Evolutionary conservation across 2,113 vertebrate species (phyloP).

Genomic region (Pachypanchax playfairii): DNA sequence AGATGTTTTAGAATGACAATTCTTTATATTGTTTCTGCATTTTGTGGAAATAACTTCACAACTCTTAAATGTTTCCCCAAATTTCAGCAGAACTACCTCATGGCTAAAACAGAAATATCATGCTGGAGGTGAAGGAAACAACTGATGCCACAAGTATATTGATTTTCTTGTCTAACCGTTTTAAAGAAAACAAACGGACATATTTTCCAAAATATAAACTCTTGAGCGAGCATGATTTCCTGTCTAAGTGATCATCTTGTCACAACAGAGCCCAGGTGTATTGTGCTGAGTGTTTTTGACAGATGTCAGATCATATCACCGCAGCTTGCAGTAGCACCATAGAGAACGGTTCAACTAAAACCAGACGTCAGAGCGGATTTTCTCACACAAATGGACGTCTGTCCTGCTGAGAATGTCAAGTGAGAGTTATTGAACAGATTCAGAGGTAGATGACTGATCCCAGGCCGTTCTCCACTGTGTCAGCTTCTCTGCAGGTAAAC

Average conservation of each 20-base stretch:
- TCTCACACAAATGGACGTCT: conserved; percentile 42
- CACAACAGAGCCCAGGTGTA: conserved; percentile 26
- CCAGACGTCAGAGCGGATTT: conserved; percentile 39
- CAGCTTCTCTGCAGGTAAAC: conserved; percentile 48
- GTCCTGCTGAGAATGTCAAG: conserved; percentile 55
- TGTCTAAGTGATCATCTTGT: conserved; percentile 26
- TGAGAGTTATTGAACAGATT: conserved; percentile 49
- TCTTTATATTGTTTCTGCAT: no score
- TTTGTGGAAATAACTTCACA: no score
- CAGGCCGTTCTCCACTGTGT: conserved; percentile 23
- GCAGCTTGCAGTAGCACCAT: conserved; percentile 24
- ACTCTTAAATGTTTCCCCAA: no score
- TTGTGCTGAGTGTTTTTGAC: conserved; percentile 48
- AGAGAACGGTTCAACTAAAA: conserved; percentile 27
- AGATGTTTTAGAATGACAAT: no score
- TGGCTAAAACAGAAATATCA: no score
- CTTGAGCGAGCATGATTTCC: conserved; percentile 18
- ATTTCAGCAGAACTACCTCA: no score
- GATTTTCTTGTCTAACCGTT: background rate
- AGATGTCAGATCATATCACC: conserved; percentile 60
- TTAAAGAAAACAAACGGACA: conserved; percentile 5
- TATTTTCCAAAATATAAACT: background rate
- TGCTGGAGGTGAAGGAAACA: no score
- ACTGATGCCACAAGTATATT: background rate
- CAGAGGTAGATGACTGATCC: conserved; percentile 42